Base-by-base conservation (phyloP, 2,888 invertebrate species). In the Chloroclystis v-ata region DNA sequence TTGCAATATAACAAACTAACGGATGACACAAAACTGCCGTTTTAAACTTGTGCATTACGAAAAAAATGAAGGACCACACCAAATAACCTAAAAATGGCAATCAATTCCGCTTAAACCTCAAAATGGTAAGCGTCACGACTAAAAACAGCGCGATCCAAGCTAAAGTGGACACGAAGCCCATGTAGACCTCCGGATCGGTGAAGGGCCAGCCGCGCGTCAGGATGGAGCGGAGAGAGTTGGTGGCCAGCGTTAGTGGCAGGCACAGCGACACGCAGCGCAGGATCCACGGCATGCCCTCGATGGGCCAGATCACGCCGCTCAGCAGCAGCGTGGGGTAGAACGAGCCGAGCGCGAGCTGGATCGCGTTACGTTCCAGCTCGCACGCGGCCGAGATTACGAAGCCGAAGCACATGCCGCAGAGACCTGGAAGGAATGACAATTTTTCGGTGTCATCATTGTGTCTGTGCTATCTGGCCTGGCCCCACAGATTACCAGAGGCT, bases 321-420 rank as follows among this genome's bases (percentile, higher is more conserved):
- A 97, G 91, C 47, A 98, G 85, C 12, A 98, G 89, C 11, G 97
- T 97, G 12, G 98, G 98, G 83, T 97, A 98, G 88, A 98, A 97
- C 33, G 97, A 97, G 37, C 97, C 97, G 11, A 98, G 89, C 0
- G 97, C 96, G 56, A 97, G 82, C 69, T 97, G 97, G 72, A 97
- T 97, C 29, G 97, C 97, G 82, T 97, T 96, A 37, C 96, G 90
- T 76, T 97, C 97, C 54, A 97, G 87, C 72, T 96, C 96, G 83
- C 97, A 97, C 28, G 97, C 92, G 0, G 97, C 95, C 0, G 97
- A 97, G 65, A 97, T 97, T 37, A 97, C 93, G 81, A 97, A 96
- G 47, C 98, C 98, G 84, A 97, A 96, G 72, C 97, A 96, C 98
- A 98, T 98, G 61, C 98, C 98, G 77, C 97, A 97, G 28, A 97